Base-by-base conservation (phyloP, 2,797 vertebrate species). In the Leptoclinus maculatus region DNA sequence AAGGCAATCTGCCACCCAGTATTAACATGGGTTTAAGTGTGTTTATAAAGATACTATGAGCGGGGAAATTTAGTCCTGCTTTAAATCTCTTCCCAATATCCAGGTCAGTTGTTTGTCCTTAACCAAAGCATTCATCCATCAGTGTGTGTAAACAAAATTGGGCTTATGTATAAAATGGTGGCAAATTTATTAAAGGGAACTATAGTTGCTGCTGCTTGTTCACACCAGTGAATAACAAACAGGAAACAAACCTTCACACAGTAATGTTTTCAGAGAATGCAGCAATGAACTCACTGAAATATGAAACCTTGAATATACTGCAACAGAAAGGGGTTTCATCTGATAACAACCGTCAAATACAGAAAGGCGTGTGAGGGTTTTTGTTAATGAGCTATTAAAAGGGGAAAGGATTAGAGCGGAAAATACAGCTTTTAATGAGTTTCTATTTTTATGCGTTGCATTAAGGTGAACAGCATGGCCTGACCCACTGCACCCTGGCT, bases 401-500 rank as follows among this genome's bases (percentile, higher is more conserved):
- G 51, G 54, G 71, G 49, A 72, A 87, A 82, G 80, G 80, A 90
- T 90, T 88, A 90, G 25, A 21, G 64, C 57, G 45, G 19, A 32
- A 60, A 72, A 76, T 79, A 79, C 82, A 79, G 73, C 32, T 83
- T 88, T 84, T 79, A 87, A 87, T 87, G 84, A 87, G 68, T 87
- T 89, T 89, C 84, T 88, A 89, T 89, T 91, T 90, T 76, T 70
- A 83, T 80, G 70, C 34, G 5, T 72, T 8, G 43, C 72, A 74
- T 79, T 83, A 73, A 85, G 82, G 70, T 88, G 74, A 87, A 84
- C 70, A 66, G 66, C 58, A 16, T 14, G 41, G 66, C 25, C 74
- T 72, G 72, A 79, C 76, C 78, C 57, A 71, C 71, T 69, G 72
- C 71, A 70, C 74, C 16, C 65, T 57, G 43, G 32, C 53, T 66